Evolutionary conservation across 2,113 vertebrate species (phyloP).

Genomic region (Carettochelys insculpta): DNA sequence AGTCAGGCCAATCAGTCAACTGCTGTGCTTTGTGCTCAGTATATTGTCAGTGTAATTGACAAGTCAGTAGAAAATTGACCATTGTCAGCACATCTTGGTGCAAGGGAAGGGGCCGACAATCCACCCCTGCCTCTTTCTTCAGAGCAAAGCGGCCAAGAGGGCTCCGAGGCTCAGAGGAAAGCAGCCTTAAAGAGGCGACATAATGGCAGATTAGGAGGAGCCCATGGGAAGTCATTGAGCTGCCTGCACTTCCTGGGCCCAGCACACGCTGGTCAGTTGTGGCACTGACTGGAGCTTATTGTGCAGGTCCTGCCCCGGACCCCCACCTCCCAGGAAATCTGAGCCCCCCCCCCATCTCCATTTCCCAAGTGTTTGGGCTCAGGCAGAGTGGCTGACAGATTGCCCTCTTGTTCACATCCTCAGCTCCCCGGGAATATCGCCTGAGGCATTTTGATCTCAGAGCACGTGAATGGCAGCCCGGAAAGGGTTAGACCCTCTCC

Average conservation of each 20-base stretch:
- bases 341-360: not conserved
- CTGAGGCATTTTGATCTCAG: not conserved
- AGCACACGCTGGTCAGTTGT: slow-evolving; percentile 4
- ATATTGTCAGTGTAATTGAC: slow-evolving; percentile 19
- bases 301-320: not conserved
- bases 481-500: slow-evolving; percentile 37
- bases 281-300: not conserved
- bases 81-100: not conserved
- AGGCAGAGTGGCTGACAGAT: not conserved
- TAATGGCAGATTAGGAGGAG: slow-evolving; percentile 48
- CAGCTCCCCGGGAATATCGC: slow-evolving; percentile 16
- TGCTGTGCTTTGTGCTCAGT: not conserved
- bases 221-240: slow-evolving; percentile 21
- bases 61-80: slow-evolving; percentile 30
- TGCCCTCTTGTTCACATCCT: not conserved
- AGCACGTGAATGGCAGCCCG: not conserved
- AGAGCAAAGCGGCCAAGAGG: not conserved
- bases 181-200: not conserved
- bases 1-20: not conserved
- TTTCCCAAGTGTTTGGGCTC: not conserved
- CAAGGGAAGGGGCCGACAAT: not conserved
- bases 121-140: not conserved
- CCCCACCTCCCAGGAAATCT: not conserved
- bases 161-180: not conserved
- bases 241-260: not conserved